Conservation (phyloP, 2,888 invertebrate species). For the Pedicia rivosa region DNA sequence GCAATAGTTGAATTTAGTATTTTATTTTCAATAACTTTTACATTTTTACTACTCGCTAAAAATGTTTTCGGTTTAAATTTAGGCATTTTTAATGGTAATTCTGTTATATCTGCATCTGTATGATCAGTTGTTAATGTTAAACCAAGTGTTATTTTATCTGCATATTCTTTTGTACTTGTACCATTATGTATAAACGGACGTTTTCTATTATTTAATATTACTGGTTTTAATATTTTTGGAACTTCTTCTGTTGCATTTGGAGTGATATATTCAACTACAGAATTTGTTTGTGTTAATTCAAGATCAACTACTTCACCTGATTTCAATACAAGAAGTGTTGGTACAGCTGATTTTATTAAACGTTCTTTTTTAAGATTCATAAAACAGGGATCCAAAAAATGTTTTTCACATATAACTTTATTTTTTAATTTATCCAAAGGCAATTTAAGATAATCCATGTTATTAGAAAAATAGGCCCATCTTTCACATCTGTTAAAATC, state of each 20-base stretch:
- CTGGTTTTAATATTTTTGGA: neutral
- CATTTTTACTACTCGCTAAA: no score
- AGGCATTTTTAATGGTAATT: no score
- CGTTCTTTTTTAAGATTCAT: conserved; percentile 33
- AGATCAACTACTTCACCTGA: conserved; percentile 18
- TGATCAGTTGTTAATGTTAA: no score
- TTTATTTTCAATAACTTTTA: no score
- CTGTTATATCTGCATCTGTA: no score
- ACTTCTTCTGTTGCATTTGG: neutral
- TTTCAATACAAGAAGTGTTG: conserved; percentile 27
- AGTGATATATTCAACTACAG: no score
- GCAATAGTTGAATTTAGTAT: no score
- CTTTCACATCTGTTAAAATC: conserved; percentile 24
- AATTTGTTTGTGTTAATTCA: conserved; percentile 19
- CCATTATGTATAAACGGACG: neutral
- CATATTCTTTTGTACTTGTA: no score
- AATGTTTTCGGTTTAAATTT: no score
- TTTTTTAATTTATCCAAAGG: conserved; percentile 29
- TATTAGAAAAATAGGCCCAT: conserved; percentile 29
- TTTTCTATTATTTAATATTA: conserved; percentile 1
- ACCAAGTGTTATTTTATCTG: no score
- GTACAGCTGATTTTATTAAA: conserved; percentile 31
- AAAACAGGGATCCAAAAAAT: conserved; percentile 34
- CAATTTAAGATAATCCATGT: conserved; percentile 24
- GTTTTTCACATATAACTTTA: conserved; percentile 34